phyloP scores from a whole-genome alignment of 2,888 invertebrate species.

The Drosophila limbata region DNA sequence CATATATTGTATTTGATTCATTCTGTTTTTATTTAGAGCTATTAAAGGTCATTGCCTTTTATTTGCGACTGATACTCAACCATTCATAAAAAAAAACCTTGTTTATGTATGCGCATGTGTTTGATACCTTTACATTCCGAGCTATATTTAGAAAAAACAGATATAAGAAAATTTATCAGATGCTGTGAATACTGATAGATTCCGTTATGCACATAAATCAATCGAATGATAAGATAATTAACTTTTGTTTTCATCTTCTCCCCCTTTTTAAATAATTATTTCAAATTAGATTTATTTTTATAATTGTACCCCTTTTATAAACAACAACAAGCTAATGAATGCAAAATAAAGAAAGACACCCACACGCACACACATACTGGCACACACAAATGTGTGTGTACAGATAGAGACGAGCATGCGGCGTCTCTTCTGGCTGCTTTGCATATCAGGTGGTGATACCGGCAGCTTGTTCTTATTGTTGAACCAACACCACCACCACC shows the following conservation, averaged over 20 bases:
- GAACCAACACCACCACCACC: conserved; percentile 30
- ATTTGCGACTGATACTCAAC: conserved; percentile 27
- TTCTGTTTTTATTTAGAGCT: conserved; percentile 21
- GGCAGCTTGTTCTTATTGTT: conserved; percentile 42
- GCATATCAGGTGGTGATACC: conserved; percentile 44
- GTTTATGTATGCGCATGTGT: not conserved
- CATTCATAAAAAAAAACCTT: conserved; percentile 29
- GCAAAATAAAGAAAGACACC: conserved; percentile 3
- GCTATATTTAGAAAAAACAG: not conserved
- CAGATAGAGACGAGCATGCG: conserved; percentile 31
- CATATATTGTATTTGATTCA: conserved; percentile 10
- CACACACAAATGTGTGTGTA: conserved; percentile 8
- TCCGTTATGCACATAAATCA: conserved; percentile 2
- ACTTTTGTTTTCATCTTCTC: not conserved
- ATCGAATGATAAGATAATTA: not conserved
- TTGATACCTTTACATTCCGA: conserved; percentile 12
- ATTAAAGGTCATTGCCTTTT: conserved; percentile 44
- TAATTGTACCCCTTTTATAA: not conserved
- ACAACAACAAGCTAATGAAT: conserved; percentile 17
- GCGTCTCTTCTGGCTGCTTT: conserved; percentile 39
- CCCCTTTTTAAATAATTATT: not conserved
- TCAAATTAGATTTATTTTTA: not conserved
- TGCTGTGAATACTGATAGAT: not conserved
- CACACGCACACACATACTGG: conserved; percentile 22
- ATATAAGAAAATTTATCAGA: not conserved